A percentile compares a stretch with the other conserved stretches of the same genome.
Evolutionary conservation across 2,797 vertebrate genomes (phyloP).

Genomic region (Pipistrellus kuhlii): DNA sequence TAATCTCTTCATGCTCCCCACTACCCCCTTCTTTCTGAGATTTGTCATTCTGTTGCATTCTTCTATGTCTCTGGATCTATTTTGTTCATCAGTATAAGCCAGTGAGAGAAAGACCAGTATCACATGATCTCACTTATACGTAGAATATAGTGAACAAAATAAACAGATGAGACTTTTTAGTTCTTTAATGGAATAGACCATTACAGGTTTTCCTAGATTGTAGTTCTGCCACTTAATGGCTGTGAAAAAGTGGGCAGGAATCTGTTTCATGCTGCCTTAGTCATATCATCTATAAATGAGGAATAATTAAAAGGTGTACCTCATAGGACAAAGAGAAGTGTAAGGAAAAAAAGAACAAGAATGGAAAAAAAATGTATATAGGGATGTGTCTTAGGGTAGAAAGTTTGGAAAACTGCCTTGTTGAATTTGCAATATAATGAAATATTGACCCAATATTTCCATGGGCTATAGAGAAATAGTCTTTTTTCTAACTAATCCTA

Average conservation of each 20-base stretch:
- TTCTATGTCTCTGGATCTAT: too few species aligned
- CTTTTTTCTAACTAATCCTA: neutral
- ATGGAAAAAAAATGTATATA: neutral
- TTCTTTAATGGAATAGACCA: neutral
- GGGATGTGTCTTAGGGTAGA: neutral
- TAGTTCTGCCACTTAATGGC: neutral
- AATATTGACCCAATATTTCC: neutral
- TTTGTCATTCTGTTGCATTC: too few species aligned
- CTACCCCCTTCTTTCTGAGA: too few species aligned
- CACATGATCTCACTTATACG: too few species aligned
- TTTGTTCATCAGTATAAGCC: too few species aligned
- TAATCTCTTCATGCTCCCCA: too few species aligned
- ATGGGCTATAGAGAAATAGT: neutral
- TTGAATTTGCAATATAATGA: neutral
- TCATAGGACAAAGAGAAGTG: neutral
- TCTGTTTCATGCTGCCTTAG: neutral
- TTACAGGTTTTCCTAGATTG: fast-evolving
- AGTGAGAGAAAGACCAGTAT: too few species aligned
- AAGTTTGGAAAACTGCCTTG: neutral
- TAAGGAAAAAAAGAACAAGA: neutral
- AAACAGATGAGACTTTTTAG: neutral
- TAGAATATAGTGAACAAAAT: too few species aligned
- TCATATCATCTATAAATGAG: neutral
- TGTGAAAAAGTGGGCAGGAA: neutral
- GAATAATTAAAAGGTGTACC: neutral